Evolutionary conservation across 1,140 invertebrate genomes (phyloP).

Genomic region (Nasonia giraulti): DNA sequence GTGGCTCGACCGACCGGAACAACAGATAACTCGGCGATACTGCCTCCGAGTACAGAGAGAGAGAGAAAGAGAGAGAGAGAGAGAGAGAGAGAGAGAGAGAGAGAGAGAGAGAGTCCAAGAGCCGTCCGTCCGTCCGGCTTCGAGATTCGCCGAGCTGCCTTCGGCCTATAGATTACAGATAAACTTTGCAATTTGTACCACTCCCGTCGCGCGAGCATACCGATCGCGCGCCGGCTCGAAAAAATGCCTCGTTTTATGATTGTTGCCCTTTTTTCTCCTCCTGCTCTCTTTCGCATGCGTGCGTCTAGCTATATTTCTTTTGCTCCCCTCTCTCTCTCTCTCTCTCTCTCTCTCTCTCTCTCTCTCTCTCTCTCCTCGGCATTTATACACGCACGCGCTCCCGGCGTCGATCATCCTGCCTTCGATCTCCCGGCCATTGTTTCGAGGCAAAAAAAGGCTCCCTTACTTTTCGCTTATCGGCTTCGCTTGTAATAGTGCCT

Average conservation of each 20-base stretch:
- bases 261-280: constrained; percentile 23
- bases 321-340: no score
- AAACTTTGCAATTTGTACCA: constrained; percentile 45
- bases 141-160: constrained; percentile 24
- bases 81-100: no score
- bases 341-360: no score
- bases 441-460: background rate
- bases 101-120: background rate
- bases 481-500: background rate
- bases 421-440: constrained; percentile 23
- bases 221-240: background rate
- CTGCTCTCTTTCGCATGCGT: constrained; percentile 21
- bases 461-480: constrained; percentile 10
- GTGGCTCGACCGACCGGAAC: constrained; percentile 35
- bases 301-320: background rate
- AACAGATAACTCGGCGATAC: constrained; percentile 43
- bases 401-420: background rate
- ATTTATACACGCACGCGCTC: background rate
- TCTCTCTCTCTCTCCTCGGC: no score
- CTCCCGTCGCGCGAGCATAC: constrained; percentile 21
- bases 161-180: constrained; percentile 44
- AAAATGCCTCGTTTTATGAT: constrained; percentile 29
- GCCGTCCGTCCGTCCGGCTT: constrained; percentile 13
- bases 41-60: background rate
- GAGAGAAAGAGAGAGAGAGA: no score